Evolutionary conservation across 2,888 invertebrate species (phyloP).

Genomic region (Ochropleura leucogaster): DNA sequence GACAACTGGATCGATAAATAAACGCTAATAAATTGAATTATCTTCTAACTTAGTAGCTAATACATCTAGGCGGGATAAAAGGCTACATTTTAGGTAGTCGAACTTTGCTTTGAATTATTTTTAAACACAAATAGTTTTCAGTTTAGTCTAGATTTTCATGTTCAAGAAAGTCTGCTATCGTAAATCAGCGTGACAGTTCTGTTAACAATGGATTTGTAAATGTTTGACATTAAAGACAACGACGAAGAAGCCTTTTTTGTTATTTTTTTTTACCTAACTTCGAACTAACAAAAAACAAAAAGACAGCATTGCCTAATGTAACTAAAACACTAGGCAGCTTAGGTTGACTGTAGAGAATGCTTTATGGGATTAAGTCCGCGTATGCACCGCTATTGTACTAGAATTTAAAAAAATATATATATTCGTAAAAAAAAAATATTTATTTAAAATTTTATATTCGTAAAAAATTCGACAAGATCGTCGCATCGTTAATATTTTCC

Average conservation of each 20-base stretch:
- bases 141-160: constrained; percentile 4
- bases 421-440: too few relatives aligned
- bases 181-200: constrained; percentile 33
- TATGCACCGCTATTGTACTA: too few relatives aligned
- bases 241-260: neutral
- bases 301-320: neutral
- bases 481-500: too few relatives aligned
- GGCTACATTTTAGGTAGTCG: neutral
- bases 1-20: neutral
- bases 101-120: constrained; percentile 3
- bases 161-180: constrained; percentile 19
- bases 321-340: neutral
- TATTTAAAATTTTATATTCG: too few relatives aligned
- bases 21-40: neutral
- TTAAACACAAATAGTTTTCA: constrained; percentile 10
- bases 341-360: too few relatives aligned
- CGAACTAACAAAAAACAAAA: neutral
- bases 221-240: neutral
- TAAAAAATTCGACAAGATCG: too few relatives aligned
- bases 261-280: neutral
- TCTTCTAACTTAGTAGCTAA: neutral
- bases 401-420: too few relatives aligned
- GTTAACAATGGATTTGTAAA: constrained; percentile 21
- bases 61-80: neutral
- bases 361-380: too few relatives aligned